Evolutionary conservation across 2,888 invertebrate genomes (phyloP).

Genomic region (Sthenelais limicola): DNA sequence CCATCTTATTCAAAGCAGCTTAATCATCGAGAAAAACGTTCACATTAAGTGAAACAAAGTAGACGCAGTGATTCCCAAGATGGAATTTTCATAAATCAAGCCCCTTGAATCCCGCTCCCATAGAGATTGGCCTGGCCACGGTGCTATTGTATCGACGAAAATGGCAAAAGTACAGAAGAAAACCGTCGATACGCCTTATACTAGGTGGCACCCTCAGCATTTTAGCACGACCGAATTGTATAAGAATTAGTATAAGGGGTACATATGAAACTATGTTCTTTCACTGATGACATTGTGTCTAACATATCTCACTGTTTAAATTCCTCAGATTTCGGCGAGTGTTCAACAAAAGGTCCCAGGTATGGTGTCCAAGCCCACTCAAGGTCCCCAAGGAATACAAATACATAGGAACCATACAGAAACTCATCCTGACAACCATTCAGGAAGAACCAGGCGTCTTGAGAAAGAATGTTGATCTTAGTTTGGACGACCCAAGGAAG

Average conservation of each 20-base stretch:
- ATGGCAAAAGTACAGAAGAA: not conserved
- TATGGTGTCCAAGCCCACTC: constrained; percentile 7
- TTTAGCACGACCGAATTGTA: no score
- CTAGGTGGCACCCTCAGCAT: no score
- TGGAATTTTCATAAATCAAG: no score
- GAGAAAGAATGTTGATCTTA: not conserved
- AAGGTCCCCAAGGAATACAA: constrained; percentile 28
- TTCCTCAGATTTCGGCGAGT: not conserved
- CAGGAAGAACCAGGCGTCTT: not conserved
- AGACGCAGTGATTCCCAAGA: no score
- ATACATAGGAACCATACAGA: not conserved
- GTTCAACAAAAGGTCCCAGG: not conserved
- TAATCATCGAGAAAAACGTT: no score
- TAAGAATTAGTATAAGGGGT: not conserved
- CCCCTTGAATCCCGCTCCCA: no score
- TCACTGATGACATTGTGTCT: no score
- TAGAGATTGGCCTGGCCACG: no score
- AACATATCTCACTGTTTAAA: no score
- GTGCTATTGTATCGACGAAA: not conserved
- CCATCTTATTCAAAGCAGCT: no score
- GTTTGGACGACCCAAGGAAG: not conserved
- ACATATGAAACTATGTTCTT: not conserved
- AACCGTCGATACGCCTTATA: no score
- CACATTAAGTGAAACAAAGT: no score
- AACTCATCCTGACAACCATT: not conserved